A percentile compares a stretch with the other conserved stretches of the same genome.
Conservation (phyloP, 2,888 invertebrate genomes). For the Sthenelais limicola region DNA sequence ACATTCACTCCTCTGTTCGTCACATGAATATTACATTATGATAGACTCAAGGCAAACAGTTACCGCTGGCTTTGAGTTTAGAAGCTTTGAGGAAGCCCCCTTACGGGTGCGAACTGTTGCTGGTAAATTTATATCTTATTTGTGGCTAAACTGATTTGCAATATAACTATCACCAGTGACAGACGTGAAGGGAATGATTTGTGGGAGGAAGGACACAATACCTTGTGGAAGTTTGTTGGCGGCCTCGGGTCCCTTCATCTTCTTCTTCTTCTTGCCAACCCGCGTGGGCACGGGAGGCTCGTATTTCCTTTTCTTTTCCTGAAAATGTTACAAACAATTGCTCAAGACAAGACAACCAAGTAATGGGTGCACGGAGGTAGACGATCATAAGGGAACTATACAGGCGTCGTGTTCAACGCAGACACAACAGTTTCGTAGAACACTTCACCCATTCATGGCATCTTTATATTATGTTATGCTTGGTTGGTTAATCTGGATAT, state of each 20-base stretch:
- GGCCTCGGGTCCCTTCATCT: slow-evolving; percentile 98
- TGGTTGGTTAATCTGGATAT: too few species aligned
- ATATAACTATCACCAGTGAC: too few species aligned
- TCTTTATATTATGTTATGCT: too few species aligned
- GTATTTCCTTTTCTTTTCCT: slow-evolving; percentile 92
- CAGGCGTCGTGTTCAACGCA: neutral
- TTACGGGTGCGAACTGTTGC: too few species aligned
- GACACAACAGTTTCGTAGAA: neutral
- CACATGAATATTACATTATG: too few species aligned
- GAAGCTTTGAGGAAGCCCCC: too few species aligned
- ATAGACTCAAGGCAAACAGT: too few species aligned
- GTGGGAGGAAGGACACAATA: slow-evolving; percentile 55
- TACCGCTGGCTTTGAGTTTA: too few species aligned
- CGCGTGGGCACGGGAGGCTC: slow-evolving; percentile 99
- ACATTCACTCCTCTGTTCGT: too few species aligned
- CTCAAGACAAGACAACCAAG: neutral
- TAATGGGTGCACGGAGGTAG: neutral
- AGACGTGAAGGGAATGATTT: too few species aligned
- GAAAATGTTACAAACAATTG: slow-evolving; percentile 16
- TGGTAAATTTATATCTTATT: too few species aligned
- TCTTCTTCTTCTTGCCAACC: slow-evolving; percentile 94
- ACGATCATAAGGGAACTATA: neutral
- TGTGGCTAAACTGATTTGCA: too few species aligned
- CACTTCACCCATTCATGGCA: neutral
- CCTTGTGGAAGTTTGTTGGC: slow-evolving; percentile 94